Percentiles rank a stretch among this genome's conserved stretches.
Conservation (phyloP, 2,113 vertebrate species). For the Microtus pennsylvanicus region DNA sequence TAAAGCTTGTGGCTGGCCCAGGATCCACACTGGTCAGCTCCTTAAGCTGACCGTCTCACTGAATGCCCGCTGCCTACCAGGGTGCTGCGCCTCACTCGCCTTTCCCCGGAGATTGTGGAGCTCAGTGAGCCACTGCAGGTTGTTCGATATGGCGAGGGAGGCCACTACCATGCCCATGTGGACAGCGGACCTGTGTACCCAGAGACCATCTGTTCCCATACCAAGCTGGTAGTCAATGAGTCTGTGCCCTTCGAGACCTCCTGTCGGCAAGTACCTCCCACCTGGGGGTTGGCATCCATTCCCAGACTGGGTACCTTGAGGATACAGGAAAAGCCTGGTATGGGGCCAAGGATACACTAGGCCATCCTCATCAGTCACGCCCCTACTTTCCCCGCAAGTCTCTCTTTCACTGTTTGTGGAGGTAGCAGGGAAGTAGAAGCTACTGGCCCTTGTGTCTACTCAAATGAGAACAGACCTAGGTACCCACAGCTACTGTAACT, state of each 20-base stretch:
- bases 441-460: background rate
- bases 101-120: conserved; percentile 93
- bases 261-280: conserved; percentile 91
- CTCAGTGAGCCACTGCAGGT: conserved; percentile 97
- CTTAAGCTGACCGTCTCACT: background rate
- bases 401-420: background rate
- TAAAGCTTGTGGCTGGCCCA: background rate
- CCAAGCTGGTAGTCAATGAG: conserved; percentile 93
- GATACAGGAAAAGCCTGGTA: background rate
- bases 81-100: conserved; percentile 93
- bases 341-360: background rate
- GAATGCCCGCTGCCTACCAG: conserved; percentile 82
- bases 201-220: conserved; percentile 94
- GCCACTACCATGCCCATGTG: conserved; percentile 96
- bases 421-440: background rate
- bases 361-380: background rate
- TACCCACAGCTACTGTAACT: background rate
- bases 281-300: background rate
- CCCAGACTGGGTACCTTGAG: background rate
- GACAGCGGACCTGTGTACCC: conserved; percentile 94
- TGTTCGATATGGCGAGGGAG: conserved; percentile 93
- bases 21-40: background rate
- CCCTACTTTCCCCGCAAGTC: background rate
- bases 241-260: conserved; percentile 93
- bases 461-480: background rate